A percentile compares a stretch with the other conserved stretches of the same genome.
Conservation (phyloP, 2,113 vertebrate species). For the Pachypanchax playfairii region DNA sequence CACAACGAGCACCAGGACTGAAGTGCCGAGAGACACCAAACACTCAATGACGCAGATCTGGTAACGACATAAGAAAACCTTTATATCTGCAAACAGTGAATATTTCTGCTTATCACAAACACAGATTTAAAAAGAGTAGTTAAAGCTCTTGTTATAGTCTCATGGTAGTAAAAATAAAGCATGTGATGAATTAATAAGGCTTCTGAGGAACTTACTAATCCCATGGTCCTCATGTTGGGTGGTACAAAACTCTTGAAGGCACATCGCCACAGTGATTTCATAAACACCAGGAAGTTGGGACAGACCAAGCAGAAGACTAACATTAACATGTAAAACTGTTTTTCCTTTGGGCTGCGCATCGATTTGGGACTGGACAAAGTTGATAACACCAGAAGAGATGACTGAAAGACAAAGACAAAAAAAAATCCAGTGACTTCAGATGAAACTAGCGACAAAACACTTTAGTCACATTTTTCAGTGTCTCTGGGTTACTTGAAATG, state of each 20-base stretch:
- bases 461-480: not conserved
- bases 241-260: conserved; percentile 77
- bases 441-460: not conserved
- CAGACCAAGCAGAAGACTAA: conserved; percentile 75
- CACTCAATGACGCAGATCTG: conserved; percentile 77
- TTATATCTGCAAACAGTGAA: too few species aligned
- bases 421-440: not conserved
- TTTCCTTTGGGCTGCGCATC: conserved; percentile 41
- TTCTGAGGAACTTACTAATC: conserved; percentile 62
- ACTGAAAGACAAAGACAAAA: conserved; percentile 58
- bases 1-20: conserved; percentile 77
- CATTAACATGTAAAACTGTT: conserved; percentile 80
- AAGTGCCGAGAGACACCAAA: conserved; percentile 77
- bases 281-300: conserved; percentile 79
- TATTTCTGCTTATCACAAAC: not conserved
- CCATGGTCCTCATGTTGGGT: conserved; percentile 73
- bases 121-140: not conserved
- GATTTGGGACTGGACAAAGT: conserved; percentile 70
- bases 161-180: not conserved
- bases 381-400: conserved; percentile 72
- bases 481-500: not conserved
- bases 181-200: not conserved
- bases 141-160: not conserved
- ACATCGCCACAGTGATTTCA: conserved; percentile 81
- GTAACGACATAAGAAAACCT: conserved; percentile 22